A percentile compares a stretch with the other conserved stretches of the same genome.
These are phyloP conservation scores for Volucella zonaria DNA, from an alignment of 2,888 invertebrate species.

Conservation along the genomic window DNA sequence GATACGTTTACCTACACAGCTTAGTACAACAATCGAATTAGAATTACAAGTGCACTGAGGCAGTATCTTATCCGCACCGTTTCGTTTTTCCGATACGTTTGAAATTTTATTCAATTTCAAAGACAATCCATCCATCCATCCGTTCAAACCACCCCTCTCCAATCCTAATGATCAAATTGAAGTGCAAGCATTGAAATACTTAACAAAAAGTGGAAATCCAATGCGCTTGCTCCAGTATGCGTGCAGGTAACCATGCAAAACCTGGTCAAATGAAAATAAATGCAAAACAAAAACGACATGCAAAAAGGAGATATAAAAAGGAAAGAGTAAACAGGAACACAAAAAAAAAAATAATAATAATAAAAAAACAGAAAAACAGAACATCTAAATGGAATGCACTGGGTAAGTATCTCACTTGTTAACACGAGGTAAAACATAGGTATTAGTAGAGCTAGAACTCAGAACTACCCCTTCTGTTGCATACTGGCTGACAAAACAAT, in stretches of 20 bases:
- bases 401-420: constrained; percentile 67
- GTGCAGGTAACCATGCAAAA: constrained; percentile 56
- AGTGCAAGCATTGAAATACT: constrained; percentile 72
- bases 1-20: background rate
- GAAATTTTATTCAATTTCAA: constrained; percentile 68
- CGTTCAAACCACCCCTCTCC: background rate
- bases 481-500: constrained; percentile 40
- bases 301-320: background rate
- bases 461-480: constrained; percentile 34
- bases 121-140: constrained; percentile 54
- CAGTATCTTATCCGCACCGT: constrained; percentile 56
- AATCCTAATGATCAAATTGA: constrained; percentile 50
- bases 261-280: constrained; percentile 45
- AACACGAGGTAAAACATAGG: constrained; percentile 71
- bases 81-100: constrained; percentile 55
- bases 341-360: constrained; percentile 14
- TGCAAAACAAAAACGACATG: constrained; percentile 44
- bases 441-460: constrained; percentile 57
- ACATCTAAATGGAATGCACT: constrained; percentile 54
- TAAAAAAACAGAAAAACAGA: constrained; percentile 10
- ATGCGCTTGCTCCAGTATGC: constrained; percentile 69
- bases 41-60: constrained; percentile 25
- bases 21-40: constrained; percentile 44
- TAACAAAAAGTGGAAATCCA: constrained; percentile 69
- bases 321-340: constrained; percentile 19